A percentile compares a stretch with the other conserved stretches of the same genome.
Conservation (phyloP, 92 coral and sea anemone genomes). For the Umimayanthus kanabou region DNA sequence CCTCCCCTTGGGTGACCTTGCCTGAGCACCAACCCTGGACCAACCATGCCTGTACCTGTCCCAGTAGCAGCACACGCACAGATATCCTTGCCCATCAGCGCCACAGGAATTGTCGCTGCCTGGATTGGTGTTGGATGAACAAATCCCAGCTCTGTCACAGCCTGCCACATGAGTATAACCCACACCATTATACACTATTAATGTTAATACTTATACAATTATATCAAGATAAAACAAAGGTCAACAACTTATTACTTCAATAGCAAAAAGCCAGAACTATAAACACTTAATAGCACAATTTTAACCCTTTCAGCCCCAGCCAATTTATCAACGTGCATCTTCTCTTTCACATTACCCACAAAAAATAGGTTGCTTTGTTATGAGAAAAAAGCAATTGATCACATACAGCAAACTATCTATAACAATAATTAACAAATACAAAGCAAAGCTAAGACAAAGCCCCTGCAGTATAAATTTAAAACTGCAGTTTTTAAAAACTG, state of each 20-base stretch:
- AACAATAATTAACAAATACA: too few relatives aligned
- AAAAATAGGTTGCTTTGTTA: too few relatives aligned
- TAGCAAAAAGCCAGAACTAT: background rate
- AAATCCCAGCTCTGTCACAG: conserved; percentile 87
- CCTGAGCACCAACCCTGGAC: background rate
- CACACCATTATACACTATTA: background rate
- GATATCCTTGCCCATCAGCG: conserved; percentile 98
- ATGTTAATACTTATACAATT: too few relatives aligned
- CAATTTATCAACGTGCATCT: too few relatives aligned
- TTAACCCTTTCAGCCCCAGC: too few relatives aligned
- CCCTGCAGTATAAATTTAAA: too few relatives aligned
- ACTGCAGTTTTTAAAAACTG: background rate
- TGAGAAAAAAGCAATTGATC: too few relatives aligned
- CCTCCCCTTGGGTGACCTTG: background rate
- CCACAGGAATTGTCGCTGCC: conserved; percentile 93
- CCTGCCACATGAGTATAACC: conserved; percentile 49
- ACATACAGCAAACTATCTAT: too few relatives aligned
- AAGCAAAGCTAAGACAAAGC: too few relatives aligned
- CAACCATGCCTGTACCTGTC: conserved; percentile 63
- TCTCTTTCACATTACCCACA: too few relatives aligned
- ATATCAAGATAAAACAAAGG: too few relatives aligned
- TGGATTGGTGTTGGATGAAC: conserved; percentile 96
- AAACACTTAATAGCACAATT: background rate
- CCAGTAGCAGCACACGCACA: conserved; percentile 99
- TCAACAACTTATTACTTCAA: background rate